These are phyloP conservation scores for Scortum barcoo DNA, from an alignment of 2,113 vertebrate species.

Conservation along the genomic window DNA sequence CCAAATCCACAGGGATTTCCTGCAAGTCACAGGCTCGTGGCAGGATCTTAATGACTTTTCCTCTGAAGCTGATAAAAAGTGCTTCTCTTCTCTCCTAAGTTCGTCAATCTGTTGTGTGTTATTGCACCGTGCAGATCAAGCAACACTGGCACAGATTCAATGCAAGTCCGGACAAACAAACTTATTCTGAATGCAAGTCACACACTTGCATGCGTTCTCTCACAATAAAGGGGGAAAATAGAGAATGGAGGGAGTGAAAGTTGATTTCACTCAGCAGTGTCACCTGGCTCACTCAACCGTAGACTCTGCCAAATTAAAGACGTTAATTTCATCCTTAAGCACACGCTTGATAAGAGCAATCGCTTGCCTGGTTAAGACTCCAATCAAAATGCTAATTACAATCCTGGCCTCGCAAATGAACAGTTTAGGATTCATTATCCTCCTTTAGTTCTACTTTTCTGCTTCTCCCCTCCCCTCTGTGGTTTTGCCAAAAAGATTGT, in stretches of 20 bases:
- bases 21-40: constrained; percentile 42
- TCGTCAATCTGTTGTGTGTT: constrained; percentile 36
- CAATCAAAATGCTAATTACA: constrained; percentile 74
- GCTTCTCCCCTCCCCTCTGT: background rate
- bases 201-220: background rate
- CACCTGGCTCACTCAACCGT: constrained; percentile 45
- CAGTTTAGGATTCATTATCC: constrained; percentile 40
- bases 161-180: background rate
- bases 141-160: constrained; percentile 2
- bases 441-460: constrained; percentile 15
- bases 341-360: constrained; percentile 57
- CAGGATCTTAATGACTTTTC: constrained; percentile 62
- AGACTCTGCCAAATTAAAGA: constrained; percentile 55
- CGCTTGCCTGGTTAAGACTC: constrained; percentile 54
- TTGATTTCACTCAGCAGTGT: constrained; percentile 5
- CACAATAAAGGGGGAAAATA: background rate
- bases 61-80: constrained; percentile 55
- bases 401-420: constrained; percentile 19
- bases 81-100: constrained; percentile 19
- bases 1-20: constrained; percentile 65
- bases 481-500: background rate
- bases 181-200: background rate
- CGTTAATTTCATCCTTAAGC: constrained; percentile 62
- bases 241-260: constrained; percentile 7
- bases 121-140: constrained; percentile 11